Percentiles rank a stretch among this genome's conserved stretches.
Evolutionary conservation across 2,888 invertebrate genomes (phyloP).

Genomic region (Zelleria hepariella): DNA sequence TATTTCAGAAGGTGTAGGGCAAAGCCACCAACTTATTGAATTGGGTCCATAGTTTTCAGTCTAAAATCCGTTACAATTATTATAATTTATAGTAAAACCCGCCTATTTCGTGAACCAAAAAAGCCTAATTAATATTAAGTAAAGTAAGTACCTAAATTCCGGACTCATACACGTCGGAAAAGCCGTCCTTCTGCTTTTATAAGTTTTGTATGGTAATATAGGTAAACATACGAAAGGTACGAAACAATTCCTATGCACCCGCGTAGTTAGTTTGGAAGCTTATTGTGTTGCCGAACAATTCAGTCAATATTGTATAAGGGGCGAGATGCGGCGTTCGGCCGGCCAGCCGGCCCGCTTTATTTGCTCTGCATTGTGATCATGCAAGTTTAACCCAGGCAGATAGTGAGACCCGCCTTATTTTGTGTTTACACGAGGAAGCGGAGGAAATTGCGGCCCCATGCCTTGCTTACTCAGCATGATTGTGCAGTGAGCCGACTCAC

Average conservation of each 20-base stretch:
- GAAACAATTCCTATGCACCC: neutral
- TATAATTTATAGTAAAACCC: too few relatives aligned
- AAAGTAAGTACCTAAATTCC: too few relatives aligned
- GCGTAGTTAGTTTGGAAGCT: constrained; percentile 16
- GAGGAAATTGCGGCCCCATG: constrained; percentile 57
- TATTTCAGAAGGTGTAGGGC: too few relatives aligned
- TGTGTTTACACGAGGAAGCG: constrained; percentile 20
- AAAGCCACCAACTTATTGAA: too few relatives aligned
- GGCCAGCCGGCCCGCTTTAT: constrained; percentile 30
- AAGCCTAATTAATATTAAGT: too few relatives aligned
- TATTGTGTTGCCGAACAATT: constrained; percentile 29
- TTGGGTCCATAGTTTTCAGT: too few relatives aligned
- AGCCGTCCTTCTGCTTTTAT: too few relatives aligned
- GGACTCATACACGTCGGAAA: too few relatives aligned
- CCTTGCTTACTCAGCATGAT: constrained; percentile 48
- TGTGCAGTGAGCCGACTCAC: constrained; percentile 19
- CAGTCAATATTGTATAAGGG: constrained; percentile 39
- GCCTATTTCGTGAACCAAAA: too few relatives aligned
- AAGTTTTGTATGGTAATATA: too few relatives aligned
- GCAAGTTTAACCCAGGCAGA: constrained; percentile 57
- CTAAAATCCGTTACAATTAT: too few relatives aligned
- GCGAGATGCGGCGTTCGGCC: constrained; percentile 31
- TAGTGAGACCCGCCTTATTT: constrained; percentile 39
- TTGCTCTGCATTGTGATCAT: constrained; percentile 57
- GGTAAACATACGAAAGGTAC: neutral